Evolutionary conservation across 2,888 invertebrate genomes (phyloP).

Genomic region (Acleris sparsana): DNA sequence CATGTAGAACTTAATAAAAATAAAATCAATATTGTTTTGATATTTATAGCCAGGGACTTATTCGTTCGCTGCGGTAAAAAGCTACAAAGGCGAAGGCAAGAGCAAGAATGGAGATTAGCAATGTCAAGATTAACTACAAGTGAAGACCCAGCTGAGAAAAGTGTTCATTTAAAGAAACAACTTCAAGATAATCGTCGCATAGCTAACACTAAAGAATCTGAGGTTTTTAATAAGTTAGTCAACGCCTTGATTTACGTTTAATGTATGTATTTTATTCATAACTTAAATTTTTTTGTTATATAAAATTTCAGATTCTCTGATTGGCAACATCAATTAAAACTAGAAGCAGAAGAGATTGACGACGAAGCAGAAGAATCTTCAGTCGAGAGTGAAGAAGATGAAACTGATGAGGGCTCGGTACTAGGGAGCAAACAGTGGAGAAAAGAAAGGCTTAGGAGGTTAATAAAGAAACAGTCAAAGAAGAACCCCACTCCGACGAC

Average conservation of each 20-base stretch:
- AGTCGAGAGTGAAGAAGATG: conserved; percentile 72
- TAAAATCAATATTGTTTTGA: neutral
- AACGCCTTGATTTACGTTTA: neutral
- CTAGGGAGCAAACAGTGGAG: conserved; percentile 64
- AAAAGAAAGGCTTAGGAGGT: conserved; percentile 63
- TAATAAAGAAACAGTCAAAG: conserved; percentile 64
- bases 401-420: conserved; percentile 50
- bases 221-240: conserved; percentile 82
- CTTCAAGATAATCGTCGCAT: conserved; percentile 82
- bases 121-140: conserved; percentile 76
- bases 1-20: too few relatives aligned
- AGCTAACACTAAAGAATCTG: conserved; percentile 75
- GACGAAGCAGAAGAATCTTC: conserved; percentile 78
- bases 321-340: conserved; percentile 67
- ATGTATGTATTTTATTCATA: too few relatives aligned
- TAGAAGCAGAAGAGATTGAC: conserved; percentile 71
- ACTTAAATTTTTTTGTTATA: too few relatives aligned
- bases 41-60: conserved; percentile 82
- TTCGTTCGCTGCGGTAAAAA: conserved; percentile 86
- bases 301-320: conserved; percentile 66
- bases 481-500: conserved; percentile 34
- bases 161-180: conserved; percentile 77
- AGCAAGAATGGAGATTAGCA: conserved; percentile 85
- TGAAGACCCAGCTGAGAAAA: conserved; percentile 84
- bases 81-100: conserved; percentile 85